phyloP scores from a whole-genome alignment of 2,797 vertebrate species.

The Gallinago stenura region DNA sequence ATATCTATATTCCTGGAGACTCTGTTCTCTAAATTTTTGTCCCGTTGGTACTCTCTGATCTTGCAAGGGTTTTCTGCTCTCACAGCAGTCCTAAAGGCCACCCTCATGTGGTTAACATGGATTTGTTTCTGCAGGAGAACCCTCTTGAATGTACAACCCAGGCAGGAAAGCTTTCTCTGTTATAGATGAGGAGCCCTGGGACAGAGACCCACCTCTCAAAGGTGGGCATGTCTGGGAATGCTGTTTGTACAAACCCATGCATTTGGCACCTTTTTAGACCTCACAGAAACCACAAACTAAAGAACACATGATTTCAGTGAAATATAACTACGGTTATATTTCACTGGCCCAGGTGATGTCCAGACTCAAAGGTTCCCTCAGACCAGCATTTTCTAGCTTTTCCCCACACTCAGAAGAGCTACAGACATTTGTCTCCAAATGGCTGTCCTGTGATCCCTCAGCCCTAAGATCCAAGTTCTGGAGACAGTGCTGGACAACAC shows the following conservation, averaged over 20 bases:
- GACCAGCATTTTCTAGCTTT: neutral
- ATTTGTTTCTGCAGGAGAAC: neutral
- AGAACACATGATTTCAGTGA: neutral
- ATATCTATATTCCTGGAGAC: neutral
- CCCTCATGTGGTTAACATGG: neutral
- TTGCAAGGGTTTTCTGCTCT: neutral
- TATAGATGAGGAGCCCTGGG: neutral
- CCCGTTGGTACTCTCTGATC: neutral
- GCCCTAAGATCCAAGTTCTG: neutral
- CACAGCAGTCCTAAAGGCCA: neutral
- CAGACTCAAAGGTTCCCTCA: neutral
- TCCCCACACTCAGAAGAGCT: neutral
- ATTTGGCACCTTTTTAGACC: neutral
- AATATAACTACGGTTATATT: neutral
- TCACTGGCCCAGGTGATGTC: neutral
- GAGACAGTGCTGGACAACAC: neutral
- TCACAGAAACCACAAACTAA: neutral
- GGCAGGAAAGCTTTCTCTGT: neutral
- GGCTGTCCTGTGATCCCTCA: neutral
- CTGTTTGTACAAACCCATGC: neutral
- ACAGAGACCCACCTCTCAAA: neutral
- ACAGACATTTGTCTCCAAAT: neutral
- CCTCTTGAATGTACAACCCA: rapidly evolving
- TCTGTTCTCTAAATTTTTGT: neutral
- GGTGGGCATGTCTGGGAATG: neutral